Conservation (phyloP, 2,797 vertebrate genomes). For the Morus bassanus region DNA sequence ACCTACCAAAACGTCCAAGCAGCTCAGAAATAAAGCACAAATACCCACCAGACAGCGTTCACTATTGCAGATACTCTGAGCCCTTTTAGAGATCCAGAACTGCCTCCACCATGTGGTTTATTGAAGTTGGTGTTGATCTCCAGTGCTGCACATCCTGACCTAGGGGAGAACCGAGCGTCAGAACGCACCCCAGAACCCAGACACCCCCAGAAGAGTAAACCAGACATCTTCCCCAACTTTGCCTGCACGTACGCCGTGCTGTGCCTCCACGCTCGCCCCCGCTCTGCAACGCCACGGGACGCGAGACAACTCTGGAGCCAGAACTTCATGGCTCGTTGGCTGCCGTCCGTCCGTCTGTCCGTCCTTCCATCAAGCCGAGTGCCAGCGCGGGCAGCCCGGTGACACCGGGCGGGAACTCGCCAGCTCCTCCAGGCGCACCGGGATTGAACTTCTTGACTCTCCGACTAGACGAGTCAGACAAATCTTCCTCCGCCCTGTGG, state of each 20-base stretch:
- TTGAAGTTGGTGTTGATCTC: not conserved
- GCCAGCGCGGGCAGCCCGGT: not conserved
- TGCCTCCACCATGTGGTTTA: constrained; percentile 18
- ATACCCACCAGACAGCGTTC: constrained; percentile 13
- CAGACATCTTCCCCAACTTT: not conserved
- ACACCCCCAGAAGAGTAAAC: not conserved
- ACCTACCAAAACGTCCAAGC: not conserved
- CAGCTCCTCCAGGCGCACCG: not conserved
- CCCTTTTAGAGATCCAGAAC: not conserved
- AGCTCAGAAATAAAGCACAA: not conserved
- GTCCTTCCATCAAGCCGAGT: not conserved
- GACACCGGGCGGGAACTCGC: not conserved
- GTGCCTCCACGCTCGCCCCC: not conserved
- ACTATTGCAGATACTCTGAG: not conserved
- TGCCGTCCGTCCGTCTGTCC: not conserved
- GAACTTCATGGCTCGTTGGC: constrained; percentile 3
- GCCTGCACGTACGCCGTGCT: not conserved
- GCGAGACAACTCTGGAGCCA: not conserved
- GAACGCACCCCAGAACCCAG: not conserved
- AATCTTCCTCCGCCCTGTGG: not conserved
- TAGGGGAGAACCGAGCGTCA: constrained; percentile 28
- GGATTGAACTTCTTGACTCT: not conserved
- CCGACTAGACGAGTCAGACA: not conserved
- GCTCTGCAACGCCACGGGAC: not conserved
- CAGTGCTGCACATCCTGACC: constrained; percentile 26